Evolutionary conservation across 2,888 invertebrate genomes (phyloP), one percentile per base, ranked within the genome.

Genomic region (Xestia ashworthii): DNA sequence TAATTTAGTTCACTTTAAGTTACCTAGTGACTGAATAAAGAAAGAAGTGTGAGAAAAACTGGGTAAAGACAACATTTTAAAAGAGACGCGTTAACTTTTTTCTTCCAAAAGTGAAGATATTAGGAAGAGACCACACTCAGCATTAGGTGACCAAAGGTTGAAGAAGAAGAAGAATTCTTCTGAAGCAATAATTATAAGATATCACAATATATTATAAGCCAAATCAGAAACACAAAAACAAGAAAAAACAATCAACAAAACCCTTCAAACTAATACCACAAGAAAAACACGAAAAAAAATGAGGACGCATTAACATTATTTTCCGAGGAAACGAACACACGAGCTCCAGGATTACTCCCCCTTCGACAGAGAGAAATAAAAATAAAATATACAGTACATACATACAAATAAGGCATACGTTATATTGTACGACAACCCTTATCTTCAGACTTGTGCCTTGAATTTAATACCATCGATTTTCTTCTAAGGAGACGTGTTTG

Each of bases 401-500:
- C 88, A 90, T 86, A 91, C 93, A 92, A 92, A 93, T 92, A 91
- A 91, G 90, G 90, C 89, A 89, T 90, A 90, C 91, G 90, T 89
- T 87, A 87, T 88, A 89, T 92, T 92, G 88, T 89, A 87, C 87
- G 81, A 86, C 89, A 91, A 91, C 91, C 91, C 91, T 93, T 93
- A 93, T 92, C 90, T 90, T 89, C 90, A 92, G 90, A 85, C 88
- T 88, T 90, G 89, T 89, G 90, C 92, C 88, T 89, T 89, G 92
- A 91, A 91, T 92, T 89, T 92, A 91, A 91, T 92, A 81, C 90
- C 83, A 93, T 93, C 89, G 92, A 93, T 93, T 93, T 92, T 91
- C 89, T 84, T 81, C 38, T 58, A 66, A 87, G 79, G 80, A 70
- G 71, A 84, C 82, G 74, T 84, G 85, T 90, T 90, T 89, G 85